phyloP scores from a whole-genome alignment of 2,113 vertebrate species.

The Arenaria interpres region DNA sequence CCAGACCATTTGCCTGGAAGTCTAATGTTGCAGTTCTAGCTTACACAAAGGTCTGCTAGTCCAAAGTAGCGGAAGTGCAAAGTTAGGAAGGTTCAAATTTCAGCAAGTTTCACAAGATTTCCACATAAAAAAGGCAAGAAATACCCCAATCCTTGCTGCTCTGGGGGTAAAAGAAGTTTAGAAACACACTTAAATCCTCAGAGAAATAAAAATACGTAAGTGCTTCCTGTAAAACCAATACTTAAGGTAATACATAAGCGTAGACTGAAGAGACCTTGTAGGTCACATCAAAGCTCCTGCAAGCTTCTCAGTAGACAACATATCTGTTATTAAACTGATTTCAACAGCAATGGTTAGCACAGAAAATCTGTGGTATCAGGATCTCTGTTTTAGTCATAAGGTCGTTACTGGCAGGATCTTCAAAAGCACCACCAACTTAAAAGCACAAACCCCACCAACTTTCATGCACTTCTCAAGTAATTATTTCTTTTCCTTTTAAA shows the following conservation, averaged over 20 bases:
- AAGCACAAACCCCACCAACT: neutral
- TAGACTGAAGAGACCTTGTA: neutral
- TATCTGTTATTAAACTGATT: neutral
- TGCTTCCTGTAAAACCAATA: neutral
- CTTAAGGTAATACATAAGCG: neutral
- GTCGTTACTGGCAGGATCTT: neutral
- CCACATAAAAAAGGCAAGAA: neutral
- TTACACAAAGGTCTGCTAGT: neutral
- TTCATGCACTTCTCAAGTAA: neutral
- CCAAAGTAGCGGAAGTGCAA: neutral
- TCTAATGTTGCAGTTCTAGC: neutral
- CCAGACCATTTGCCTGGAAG: neutral
- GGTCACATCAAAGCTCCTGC: neutral
- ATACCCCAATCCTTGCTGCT: neutral
- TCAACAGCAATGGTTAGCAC: neutral
- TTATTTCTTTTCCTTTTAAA: neutral
- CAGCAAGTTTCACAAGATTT: slow-evolving; percentile 10
- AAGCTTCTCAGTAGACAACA: neutral
- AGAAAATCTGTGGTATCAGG: neutral
- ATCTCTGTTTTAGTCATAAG: neutral
- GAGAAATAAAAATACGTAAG: neutral
- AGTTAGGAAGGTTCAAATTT: neutral
- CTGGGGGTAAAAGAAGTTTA: neutral
- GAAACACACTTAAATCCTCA: neutral
- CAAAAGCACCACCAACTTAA: neutral